Percentiles rank a stretch among this genome's conserved stretches.
phyloP scores from a whole-genome alignment of 2,797 vertebrate species.

The Gambelia wislizenii region DNA sequence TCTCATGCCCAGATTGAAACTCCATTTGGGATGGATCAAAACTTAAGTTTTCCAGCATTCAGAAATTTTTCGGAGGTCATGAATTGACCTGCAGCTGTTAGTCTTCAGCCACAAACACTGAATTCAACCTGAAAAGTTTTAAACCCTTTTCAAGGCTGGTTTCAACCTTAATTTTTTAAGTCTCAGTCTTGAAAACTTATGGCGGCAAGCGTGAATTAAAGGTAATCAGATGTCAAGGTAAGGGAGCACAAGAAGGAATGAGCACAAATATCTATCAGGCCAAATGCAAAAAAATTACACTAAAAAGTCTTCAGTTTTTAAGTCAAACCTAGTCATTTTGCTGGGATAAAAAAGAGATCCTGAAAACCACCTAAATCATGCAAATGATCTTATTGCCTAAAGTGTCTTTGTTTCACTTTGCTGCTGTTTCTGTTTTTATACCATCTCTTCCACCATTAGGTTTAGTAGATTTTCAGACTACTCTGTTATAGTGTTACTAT shows the following conservation, averaged over 20 bases:
- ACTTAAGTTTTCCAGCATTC: background rate
- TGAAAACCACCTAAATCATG: background rate
- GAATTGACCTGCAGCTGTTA: background rate
- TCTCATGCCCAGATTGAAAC: background rate
- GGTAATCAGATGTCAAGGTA: background rate
- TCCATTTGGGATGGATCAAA: background rate
- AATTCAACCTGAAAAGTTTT: background rate
- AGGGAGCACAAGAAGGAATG: background rate
- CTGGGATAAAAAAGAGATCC: background rate
- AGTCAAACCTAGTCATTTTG: background rate
- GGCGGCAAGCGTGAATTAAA: background rate
- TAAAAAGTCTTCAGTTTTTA: background rate
- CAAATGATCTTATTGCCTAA: background rate
- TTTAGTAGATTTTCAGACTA: too few species aligned
- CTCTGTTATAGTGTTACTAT: too few species aligned
- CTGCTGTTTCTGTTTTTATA: background rate
- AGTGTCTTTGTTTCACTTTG: conserved; percentile 2
- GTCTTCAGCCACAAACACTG: background rate
- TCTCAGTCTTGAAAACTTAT: background rate
- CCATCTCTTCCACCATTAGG: background rate
- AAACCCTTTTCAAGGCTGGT: background rate
- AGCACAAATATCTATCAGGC: background rate
- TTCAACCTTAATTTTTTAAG: background rate
- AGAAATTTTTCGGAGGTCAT: background rate
- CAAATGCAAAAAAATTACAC: background rate